Conservation (phyloP, 2,797 vertebrate genomes). For the Cynodonichthys magdalenae region DNA sequence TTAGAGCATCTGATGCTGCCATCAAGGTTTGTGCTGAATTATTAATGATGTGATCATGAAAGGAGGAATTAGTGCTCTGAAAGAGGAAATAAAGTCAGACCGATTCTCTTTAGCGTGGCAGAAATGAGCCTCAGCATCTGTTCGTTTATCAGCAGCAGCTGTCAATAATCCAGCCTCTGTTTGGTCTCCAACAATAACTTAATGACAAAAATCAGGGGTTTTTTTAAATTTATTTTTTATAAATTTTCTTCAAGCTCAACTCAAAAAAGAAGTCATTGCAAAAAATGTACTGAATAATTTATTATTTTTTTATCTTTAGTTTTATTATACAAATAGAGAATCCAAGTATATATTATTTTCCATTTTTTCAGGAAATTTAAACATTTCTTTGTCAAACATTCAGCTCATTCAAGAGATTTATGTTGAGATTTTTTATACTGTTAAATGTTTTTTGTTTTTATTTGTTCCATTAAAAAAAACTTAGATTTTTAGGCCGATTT, state of each 20-base stretch:
- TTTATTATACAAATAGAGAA: too few relatives aligned
- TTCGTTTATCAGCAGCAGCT: slow-evolving; percentile 25
- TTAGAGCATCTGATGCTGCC: slow-evolving; percentile 27
- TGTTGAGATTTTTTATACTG: too few relatives aligned
- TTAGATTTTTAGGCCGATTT: too few relatives aligned
- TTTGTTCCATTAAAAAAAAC: too few relatives aligned
- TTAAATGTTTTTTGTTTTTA: too few relatives aligned
- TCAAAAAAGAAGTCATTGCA: too few relatives aligned
- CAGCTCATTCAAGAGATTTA: too few relatives aligned
- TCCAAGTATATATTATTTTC: too few relatives aligned
- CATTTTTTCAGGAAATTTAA: too few relatives aligned
- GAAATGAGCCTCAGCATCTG: slow-evolving; percentile 33
- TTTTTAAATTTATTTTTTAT: background rate
- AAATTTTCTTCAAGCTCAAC: slow-evolving; percentile 13
- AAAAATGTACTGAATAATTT: too few relatives aligned
- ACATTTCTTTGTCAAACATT: too few relatives aligned
- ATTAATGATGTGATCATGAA: slow-evolving; percentile 61
- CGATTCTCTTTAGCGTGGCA: slow-evolving; percentile 24
- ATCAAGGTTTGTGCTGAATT: slow-evolving; percentile 46
- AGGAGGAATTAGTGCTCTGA: slow-evolving; percentile 40
- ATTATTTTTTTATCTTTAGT: too few relatives aligned
- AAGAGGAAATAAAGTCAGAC: slow-evolving; percentile 48
- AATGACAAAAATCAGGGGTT: background rate
- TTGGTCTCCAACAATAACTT: background rate
- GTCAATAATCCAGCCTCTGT: slow-evolving; percentile 18